Evolutionary conservation across 2,888 invertebrate genomes (phyloP), one percentile per base, ranked within the genome.

Genomic region (Pristionchus arcanus): DNA sequence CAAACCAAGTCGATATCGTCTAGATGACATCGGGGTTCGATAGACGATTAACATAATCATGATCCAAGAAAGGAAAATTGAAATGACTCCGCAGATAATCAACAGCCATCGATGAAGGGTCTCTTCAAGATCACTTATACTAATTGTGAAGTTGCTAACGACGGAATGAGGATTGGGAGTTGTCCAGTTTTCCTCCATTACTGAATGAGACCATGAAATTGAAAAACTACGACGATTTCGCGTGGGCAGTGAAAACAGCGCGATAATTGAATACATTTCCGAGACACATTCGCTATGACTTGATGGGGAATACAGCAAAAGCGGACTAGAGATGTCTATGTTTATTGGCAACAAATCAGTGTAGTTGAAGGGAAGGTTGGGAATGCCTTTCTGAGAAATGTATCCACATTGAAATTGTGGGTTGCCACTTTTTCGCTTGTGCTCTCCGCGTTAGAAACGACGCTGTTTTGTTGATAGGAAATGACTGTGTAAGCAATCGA

Each of bases 151-250:
- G 37, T 81, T 81, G 42, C 49, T 81, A 34, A 81, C 37, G 25
- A 81, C 21, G 81, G 81, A 81, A 34, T 81, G 37, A 1, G 81
- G 81, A 81, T 81, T 81, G n/a, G 15, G n/a, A 49, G 28, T 81
- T 25, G 81, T 28, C 7, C n/a, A n/a, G n/a, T n/a, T n/a, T n/a
- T 1, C 16, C n/a, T 49, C 42, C 81, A 81, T 81, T 1, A 4
- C 49, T 81, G 53, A 81, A 81, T 13, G n/a, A 71, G 7, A 31
- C 13, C 31, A 34, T 31, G 71, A 34, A 71, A 31, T 34, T 34
- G 71, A 71, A 31, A 71, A 15, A 34, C 42, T 21, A 21, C 37
- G 16, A 25, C 37, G 21, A 71, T 5, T 37, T 37, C 21, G 37
- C 31, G 74, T 37, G 37, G 74, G 63, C 25, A 74, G 74, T 16